A percentile compares a stretch with the other conserved stretches of the same genome.
Conservation (phyloP, 2,113 vertebrate genomes). For the Ciconia maguari region DNA sequence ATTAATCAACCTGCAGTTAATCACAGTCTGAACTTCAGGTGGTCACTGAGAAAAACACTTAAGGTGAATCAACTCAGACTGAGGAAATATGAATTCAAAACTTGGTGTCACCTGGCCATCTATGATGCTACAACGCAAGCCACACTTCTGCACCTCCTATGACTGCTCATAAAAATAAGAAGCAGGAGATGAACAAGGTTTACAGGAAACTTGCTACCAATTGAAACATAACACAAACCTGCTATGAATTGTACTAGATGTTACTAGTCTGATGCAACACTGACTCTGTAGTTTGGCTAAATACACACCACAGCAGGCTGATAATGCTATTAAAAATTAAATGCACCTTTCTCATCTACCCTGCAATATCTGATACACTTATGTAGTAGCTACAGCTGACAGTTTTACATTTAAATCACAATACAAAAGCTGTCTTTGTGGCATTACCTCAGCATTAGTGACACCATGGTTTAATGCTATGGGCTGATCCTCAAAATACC, state of each 20-base stretch:
- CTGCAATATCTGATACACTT: neutral
- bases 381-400: neutral
- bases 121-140: neutral
- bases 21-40: neutral
- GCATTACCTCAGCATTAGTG: neutral
- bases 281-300: neutral
- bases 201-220: neutral
- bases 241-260: neutral
- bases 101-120: neutral
- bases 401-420: neutral
- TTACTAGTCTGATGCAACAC: neutral
- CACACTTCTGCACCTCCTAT: fast-evolving
- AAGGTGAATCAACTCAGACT: neutral
- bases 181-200: neutral
- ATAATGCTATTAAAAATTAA: neutral
- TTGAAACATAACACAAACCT: neutral
- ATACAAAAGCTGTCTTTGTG: neutral
- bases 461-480: neutral
- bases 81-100: neutral
- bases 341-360: neutral
- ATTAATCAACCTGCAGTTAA: neutral
- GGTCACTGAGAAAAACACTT: neutral
- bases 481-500: neutral
- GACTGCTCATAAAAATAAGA: neutral
- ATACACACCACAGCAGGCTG: neutral